Evolutionary conservation across 2,113 vertebrate species (phyloP).

Genomic region (Salvator merianae): DNA sequence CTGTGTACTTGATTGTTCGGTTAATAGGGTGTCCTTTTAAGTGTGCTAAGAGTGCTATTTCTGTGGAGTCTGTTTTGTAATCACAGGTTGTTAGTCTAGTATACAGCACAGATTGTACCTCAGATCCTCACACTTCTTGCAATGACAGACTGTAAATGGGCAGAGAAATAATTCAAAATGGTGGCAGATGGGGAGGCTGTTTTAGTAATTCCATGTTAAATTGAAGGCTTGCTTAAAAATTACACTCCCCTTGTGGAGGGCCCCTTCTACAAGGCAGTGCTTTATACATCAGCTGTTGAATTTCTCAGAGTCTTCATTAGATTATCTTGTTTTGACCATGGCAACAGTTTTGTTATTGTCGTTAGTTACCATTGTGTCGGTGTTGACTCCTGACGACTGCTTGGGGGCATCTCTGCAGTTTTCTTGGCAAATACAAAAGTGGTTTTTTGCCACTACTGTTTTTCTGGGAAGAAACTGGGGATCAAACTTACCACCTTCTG

Average conservation of each 20-base stretch:
- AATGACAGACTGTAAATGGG: neutral
- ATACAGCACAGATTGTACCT: neutral
- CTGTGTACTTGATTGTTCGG: neutral
- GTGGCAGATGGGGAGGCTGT: neutral
- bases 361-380: no score
- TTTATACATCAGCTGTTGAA: neutral
- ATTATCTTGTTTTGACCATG: neutral
- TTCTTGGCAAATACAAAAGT: no score
- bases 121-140: neutral
- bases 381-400: no score
- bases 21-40: conserved; percentile 2
- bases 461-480: no score
- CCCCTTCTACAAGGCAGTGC: neutral
- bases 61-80: neutral
- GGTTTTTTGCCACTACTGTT: no score
- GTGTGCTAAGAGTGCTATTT: neutral
- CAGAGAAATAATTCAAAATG: neutral
- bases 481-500: no score
- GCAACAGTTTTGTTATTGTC: no score
- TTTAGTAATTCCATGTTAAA: neutral
- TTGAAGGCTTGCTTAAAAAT: neutral
- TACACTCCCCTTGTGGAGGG: neutral
- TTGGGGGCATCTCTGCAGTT: no score
- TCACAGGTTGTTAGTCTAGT: neutral
- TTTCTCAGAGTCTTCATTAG: neutral